Evolutionary conservation across 2,888 invertebrate genomes (phyloP), one percentile per base, ranked within the genome.

Genomic region (Megaustenia siamemsis): DNA sequence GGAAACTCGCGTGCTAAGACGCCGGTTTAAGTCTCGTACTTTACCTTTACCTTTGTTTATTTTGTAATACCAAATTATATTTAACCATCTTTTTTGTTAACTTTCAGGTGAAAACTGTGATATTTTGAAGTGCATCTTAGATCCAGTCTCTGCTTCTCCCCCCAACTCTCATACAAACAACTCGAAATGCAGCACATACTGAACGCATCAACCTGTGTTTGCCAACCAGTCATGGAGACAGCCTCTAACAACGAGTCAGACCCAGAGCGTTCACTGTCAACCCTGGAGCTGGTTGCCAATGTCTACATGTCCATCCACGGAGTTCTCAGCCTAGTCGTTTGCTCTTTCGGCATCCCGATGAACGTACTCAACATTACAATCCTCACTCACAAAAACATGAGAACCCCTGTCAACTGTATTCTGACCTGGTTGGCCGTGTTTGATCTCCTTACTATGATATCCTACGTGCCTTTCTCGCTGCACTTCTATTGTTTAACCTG

Each of bases 351-450:
- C 73, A 97, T 97, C 53, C 96, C 98, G 56, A 97, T 98, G 86
- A 98, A 98, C 94, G 95, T 97, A 28, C 95, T 98, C 90, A 98
- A 98, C 94, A 97, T 98, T 86, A 97, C 98, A 6, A 95, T 98
- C 82, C 97, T 98, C 6, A 92, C 93, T 0, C 96, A 97, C 28
- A 96, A 96, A 49, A 97, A 98, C 94, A 98, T 98, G 98, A 91
- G 94, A 60, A 97, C 97, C 85, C 96, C 98, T 1, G 98, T 98
- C 49, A 98, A 98, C 94, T 96, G 96, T 83, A 97, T 98, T 86
- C 95, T 98, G 63, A 98, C 98, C 0, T 94, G 93, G 79, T 89
- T 98, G 56, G 98, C 98, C 0, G 96, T 98, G 15, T 97, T 98
- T n/a, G 98, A 98, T 93, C 95, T 98, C 69, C 95, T 98, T n/a